phyloP scores from a whole-genome alignment of 2,797 vertebrate species.

The Centroberyx gerrardi region DNA sequence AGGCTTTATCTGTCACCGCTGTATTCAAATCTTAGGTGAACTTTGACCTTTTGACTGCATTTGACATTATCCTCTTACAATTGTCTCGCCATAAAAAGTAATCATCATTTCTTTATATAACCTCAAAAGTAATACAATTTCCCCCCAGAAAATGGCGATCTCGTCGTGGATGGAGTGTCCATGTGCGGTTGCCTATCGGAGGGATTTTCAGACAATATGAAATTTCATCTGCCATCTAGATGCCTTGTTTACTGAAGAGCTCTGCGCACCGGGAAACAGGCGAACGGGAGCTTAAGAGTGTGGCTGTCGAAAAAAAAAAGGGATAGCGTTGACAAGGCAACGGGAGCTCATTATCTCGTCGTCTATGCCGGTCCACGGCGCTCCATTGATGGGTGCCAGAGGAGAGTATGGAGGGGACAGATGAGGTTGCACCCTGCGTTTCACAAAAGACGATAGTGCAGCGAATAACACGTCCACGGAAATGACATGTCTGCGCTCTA shows the following conservation, averaged over 20 bases:
- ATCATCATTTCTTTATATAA: neutral
- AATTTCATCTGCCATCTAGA: conserved; percentile 56
- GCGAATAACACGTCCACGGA: conserved; percentile 55
- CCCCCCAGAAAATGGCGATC: neutral
- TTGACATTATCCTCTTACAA: conserved; percentile 10
- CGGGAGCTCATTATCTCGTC: conserved; percentile 80
- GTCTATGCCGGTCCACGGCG: conserved; percentile 80
- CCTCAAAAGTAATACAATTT: neutral
- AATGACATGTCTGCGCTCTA: conserved; percentile 71
- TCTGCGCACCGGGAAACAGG: conserved; percentile 40
- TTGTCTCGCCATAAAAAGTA: neutral
- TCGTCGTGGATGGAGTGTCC: conserved; percentile 1
- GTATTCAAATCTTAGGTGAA: neutral
- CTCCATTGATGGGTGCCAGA: conserved; percentile 67
- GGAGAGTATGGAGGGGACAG: conserved; percentile 69
- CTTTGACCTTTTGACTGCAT: conserved; percentile 2
- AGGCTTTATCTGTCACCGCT: neutral
- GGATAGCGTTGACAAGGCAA: conserved; percentile 81
- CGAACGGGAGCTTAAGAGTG: conserved; percentile 56
- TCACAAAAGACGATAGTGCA: conserved; percentile 50
- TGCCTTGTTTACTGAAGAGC: conserved; percentile 71
- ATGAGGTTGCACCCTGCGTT: conserved; percentile 59
- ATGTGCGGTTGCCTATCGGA: conserved; percentile 17
- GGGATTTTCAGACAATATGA: conserved; percentile 66
- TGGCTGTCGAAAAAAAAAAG: conserved; percentile 15